Evolutionary conservation across 2,113 vertebrate species (phyloP).

Genomic region (Ornithorhynchus anatinus): DNA sequence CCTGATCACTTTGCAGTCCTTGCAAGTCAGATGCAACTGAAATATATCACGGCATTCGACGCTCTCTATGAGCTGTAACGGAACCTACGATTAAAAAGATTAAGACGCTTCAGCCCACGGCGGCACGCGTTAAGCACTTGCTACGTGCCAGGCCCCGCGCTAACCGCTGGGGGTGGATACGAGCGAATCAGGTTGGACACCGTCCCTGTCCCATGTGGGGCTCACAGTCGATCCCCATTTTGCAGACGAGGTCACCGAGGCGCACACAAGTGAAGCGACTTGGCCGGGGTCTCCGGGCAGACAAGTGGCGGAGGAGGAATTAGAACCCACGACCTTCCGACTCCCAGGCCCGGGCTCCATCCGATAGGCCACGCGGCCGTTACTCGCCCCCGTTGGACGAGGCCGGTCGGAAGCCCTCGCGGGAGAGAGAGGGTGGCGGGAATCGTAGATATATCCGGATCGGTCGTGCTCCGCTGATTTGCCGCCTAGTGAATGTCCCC

Average conservation of each 20-base stretch:
- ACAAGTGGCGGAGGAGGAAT: no score
- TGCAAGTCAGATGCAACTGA: conserved; percentile 96
- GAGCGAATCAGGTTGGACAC: no score
- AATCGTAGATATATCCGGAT: not conserved
- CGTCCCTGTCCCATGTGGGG: no score
- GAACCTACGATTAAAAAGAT: conserved; percentile 81
- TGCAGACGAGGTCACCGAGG: no score
- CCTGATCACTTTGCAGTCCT: conserved; percentile 98
- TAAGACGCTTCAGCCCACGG: conserved; percentile 14
- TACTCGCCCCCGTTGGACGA: not conserved
- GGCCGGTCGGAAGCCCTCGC: not conserved
- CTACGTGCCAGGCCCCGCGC: no score
- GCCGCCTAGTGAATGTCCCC: not conserved
- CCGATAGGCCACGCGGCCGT: no score
- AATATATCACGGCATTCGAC: conserved; percentile 96
- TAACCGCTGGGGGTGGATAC: no score
- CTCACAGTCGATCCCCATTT: no score
- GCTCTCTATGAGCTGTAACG: conserved; percentile 92
- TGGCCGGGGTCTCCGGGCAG: no score
- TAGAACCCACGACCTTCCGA: no score
- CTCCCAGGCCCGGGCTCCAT: no score
- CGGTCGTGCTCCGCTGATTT: not conserved
- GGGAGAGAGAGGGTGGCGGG: conserved; percentile 1
- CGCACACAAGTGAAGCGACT: no score
- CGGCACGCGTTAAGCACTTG: not conserved